A percentile compares a stretch with the other conserved stretches of the same genome.
These are phyloP conservation scores for Cosmia pyralina DNA, from an alignment of 2,888 invertebrate genomes.

Conservation along the genomic window DNA sequence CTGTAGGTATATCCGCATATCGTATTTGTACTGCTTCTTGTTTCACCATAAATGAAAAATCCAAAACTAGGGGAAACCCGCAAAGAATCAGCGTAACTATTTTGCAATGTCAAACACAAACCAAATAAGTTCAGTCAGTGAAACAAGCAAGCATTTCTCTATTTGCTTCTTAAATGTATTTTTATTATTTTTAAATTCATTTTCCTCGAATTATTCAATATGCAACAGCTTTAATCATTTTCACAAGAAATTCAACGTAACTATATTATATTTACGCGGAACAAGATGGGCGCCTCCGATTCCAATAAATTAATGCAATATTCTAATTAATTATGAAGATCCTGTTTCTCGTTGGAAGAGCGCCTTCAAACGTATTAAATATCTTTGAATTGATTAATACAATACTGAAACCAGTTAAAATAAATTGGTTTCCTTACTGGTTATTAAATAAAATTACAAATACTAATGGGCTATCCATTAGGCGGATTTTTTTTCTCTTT, in stretches of 20 bases:
- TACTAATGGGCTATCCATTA: not conserved
- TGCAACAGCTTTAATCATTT: slow-evolving; percentile 2
- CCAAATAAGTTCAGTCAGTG: not conserved
- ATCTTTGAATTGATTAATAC: slow-evolving; percentile 25
- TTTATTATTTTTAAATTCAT: not conserved
- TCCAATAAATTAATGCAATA: slow-evolving; percentile 46
- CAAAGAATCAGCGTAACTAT: slow-evolving; percentile 6
- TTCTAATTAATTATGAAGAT: slow-evolving; percentile 48
- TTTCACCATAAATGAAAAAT: not conserved
- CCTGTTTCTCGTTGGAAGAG: slow-evolving; percentile 27
- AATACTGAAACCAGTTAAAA: slow-evolving; percentile 15
- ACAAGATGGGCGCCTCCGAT: slow-evolving; percentile 22
- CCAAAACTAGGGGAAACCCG: not conserved
- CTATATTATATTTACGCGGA: slow-evolving; percentile 5
- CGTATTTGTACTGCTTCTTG: not conserved
- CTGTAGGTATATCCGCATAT: not conserved
- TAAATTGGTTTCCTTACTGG: slow-evolving; percentile 24
- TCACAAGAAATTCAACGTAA: slow-evolving; percentile 15
- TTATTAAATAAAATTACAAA: not conserved
- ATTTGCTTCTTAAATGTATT: not conserved
- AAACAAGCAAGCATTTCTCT: not conserved
- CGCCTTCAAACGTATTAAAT: slow-evolving; percentile 35
- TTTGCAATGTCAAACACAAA: slow-evolving; percentile 4
- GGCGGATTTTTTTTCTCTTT: too few species aligned
- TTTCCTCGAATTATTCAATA: not conserved